Evolutionary conservation across 2,113 vertebrate species (phyloP).

Genomic region (Gymnobelideus leadbeateri): DNA sequence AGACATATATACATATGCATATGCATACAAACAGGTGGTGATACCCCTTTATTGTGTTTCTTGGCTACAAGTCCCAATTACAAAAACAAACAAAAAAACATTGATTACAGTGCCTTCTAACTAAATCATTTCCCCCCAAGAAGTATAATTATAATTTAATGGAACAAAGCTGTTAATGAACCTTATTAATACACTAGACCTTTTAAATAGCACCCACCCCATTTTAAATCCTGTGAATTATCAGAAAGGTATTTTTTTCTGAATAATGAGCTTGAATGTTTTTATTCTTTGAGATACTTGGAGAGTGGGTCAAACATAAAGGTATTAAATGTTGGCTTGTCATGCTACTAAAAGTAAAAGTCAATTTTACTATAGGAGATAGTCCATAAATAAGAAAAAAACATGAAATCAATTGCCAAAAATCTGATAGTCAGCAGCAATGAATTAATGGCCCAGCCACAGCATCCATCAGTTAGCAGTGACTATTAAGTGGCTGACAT

Average conservation of each 20-base stretch:
- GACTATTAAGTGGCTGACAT: constrained; percentile 1
- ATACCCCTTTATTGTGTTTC: constrained; percentile 14
- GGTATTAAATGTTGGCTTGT: constrained; percentile 2
- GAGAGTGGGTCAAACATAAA: neutral
- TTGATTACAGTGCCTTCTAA: neutral
- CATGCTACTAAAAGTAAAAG: constrained; percentile 6
- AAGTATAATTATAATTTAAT: constrained; percentile 54
- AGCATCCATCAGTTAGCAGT: neutral
- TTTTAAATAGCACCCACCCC: constrained; percentile 14
- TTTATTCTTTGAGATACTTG: constrained; percentile 29
- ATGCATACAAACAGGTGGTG: neutral
- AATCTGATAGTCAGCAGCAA: neutral
- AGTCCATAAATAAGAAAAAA: constrained; percentile 37
- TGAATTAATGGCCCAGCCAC: neutral
- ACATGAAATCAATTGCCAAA: constrained; percentile 6
- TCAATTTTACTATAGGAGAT: neutral
- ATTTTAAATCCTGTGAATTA: constrained; percentile 49
- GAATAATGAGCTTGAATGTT: constrained; percentile 33
- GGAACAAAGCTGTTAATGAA: constrained; percentile 5
- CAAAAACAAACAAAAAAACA: too few relatives aligned
- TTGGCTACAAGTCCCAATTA: neutral
- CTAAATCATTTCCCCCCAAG: neutral
- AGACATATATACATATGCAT: neutral
- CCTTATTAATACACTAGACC: neutral
- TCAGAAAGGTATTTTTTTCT: constrained; percentile 33